Base-by-base conservation (phyloP, 2,113 vertebrate species). In the Pongo pygmaeus region DNA sequence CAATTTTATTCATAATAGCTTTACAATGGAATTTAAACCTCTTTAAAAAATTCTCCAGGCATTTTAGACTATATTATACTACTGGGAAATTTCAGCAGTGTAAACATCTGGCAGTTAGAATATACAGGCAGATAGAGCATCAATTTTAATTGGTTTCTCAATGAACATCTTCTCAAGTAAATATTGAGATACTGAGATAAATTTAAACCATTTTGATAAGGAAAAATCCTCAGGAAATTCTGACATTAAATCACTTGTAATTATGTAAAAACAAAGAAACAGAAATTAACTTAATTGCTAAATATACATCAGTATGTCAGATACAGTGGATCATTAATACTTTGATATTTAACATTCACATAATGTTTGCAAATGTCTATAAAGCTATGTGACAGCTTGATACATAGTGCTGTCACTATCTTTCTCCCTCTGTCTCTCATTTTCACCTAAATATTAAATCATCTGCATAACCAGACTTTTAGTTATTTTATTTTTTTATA, bases 111-210 rank as follows among this genome's bases (percentile, higher is more conserved):
- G 72, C 14, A 81, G 40, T 89, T 74, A 87, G 6, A 57, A 48
- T 78, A 78, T 25, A 9, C 38, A 94, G 48, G 38, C 32, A 91
- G n/a, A 80, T 35, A 78, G 8, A 94, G 30, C 38, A 78, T 91
- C 74, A 78, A 59, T 95, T 93, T 96, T 85, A 87, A 70, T 64
- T 95, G 61, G 4, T 43, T 92, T 88, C 59, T 81, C 83, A 95
- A 32, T 90, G 74, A 79, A 70, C n/a, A 72, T 84, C 4, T 38
- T 75, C 57, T 91, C n/a, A 79, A 61, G 27, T 72, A 85, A 88
- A 95, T 64, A 64, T 32, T 64, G 27, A 64, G 61, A 48, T 91
- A 86, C 46, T 94, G 22, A 93, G 4, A 79, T 40, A 84, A 75
- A 5, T 86, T 93, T 87, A 50, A 93, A 38, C 32, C 9, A 87